Evolutionary conservation across 53 echinoderm and acorn worm genomes (phyloP), one percentile per base, ranked within the genome.

Genomic region (Astropecten irregularis): DNA sequence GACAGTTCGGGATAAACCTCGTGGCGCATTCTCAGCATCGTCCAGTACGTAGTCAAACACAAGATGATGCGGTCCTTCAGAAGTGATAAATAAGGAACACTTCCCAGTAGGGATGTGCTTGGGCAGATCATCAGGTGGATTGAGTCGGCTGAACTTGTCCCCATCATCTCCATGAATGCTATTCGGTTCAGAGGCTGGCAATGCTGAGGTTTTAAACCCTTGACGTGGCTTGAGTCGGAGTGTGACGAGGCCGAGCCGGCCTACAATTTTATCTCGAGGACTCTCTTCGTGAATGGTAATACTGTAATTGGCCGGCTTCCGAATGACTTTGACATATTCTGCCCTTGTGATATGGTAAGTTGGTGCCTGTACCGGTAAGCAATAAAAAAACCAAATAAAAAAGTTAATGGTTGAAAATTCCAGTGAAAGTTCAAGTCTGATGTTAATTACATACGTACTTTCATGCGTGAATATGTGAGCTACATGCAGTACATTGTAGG

Each of bases 231-330:
- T 37, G 5, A 85, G 65, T 26, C 30, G 23, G 19, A 85, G 66
- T 1, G 63, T 76, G 76, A 85, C 66, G 20, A 47, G 53, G 38
- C 86, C 86, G 22, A 85, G 76, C 15, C 33, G 86, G 42, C 86
- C 72, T 33, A 40, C 32, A 9, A 52, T 6, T 11, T 27, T 33
- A 11, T 71, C 82, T 38, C 40, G 57, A 20, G 83, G 72, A 65
- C 37, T 21, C 32, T 71, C 54, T 47, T 85, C 84, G 14, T 85
- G 71, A 20, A 85, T 34, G 3, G 66, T 73, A 3, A 85, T 61
- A 18, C 90, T 90, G 81, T 90, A 85, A 29, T 85, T 68, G 9
- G 90, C 79, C 42, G 26, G 10, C 8, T 61, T 63, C 81, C 81
- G 70, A 14, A 90, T 44, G 46, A 32, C 70, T 28, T 64, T 49